Evolutionary conservation across 2,888 invertebrate species (phyloP).

Genomic region (Meghimatium bilineatum): DNA sequence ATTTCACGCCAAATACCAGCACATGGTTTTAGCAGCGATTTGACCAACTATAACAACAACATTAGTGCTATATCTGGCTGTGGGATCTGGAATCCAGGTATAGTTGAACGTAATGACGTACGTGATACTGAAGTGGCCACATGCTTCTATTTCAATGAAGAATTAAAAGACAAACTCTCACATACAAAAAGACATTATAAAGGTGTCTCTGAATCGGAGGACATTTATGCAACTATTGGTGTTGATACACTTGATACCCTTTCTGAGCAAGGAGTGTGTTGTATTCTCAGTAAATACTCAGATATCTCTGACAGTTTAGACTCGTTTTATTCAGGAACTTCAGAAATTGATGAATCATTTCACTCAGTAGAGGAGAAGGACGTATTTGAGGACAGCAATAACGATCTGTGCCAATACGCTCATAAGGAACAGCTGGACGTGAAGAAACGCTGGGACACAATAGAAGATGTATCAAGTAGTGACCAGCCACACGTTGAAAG

Average conservation of each 20-base stretch:
- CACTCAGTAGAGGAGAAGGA: conserved; percentile 31
- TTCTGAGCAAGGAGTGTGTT: background rate
- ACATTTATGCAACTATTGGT: no score
- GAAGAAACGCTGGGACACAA: background rate
- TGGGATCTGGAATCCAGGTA: background rate
- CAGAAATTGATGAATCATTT: conserved; percentile 27
- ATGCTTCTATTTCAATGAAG: no score
- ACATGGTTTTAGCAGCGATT: background rate
- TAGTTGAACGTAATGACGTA: background rate
- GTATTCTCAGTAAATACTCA: background rate
- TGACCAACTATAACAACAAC: no score
- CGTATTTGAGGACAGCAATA: background rate
- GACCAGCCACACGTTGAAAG: no score
- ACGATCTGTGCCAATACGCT: background rate
- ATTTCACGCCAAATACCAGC: background rate
- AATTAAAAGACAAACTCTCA: background rate
- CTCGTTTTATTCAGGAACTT: conserved; percentile 36
- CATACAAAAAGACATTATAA: background rate
- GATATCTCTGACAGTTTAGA: conserved; percentile 37
- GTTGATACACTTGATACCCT: no score
- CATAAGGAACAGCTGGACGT: background rate
- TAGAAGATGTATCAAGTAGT: background rate
- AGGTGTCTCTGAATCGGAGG: background rate
- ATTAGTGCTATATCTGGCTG: background rate
- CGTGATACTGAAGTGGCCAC: background rate